Evolutionary conservation across 2,797 vertebrate species (phyloP).

Genomic region (Arctocebus calabarensis): DNA sequence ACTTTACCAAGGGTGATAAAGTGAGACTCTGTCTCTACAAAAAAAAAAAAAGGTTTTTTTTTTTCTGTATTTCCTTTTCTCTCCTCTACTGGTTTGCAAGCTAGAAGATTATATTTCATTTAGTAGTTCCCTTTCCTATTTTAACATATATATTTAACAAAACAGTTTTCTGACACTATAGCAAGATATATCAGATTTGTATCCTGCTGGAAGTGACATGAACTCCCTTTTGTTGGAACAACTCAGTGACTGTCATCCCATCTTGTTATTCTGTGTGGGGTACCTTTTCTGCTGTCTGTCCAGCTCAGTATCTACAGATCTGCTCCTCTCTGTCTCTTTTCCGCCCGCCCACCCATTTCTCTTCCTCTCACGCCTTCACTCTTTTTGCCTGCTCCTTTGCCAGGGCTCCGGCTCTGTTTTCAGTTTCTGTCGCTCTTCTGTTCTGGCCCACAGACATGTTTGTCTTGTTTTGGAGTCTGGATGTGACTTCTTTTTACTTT

Average conservation of each 20-base stretch:
- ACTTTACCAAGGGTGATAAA: too few species aligned
- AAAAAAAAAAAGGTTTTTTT: too few species aligned
- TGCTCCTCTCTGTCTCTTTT: not conserved
- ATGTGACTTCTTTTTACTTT: not conserved
- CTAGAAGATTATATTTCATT: not conserved
- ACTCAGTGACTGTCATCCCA: not conserved
- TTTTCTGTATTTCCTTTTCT: not conserved
- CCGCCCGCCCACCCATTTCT: not conserved
- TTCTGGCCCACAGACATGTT: not conserved
- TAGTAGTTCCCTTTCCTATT: not conserved
- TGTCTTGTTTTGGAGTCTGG: not conserved
- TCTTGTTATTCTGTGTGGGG: not conserved
- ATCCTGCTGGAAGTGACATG: not conserved
- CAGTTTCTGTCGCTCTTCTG: not conserved
- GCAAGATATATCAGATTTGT: not conserved
- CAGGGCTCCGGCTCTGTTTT: not conserved
- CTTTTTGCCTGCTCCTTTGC: not conserved
- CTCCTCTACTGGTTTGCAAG: not conserved
- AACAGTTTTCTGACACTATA: not conserved
- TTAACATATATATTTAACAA: not conserved
- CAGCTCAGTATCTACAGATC: accelerated
- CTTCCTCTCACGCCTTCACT: accelerated
- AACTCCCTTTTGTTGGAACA: not conserved
- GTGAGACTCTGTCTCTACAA: too few species aligned
- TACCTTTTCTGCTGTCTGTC: not conserved